Evolutionary conservation across 2,113 vertebrate species (phyloP), one percentile per base, ranked within the genome.

Genomic region (Probosciger aterrimus): DNA sequence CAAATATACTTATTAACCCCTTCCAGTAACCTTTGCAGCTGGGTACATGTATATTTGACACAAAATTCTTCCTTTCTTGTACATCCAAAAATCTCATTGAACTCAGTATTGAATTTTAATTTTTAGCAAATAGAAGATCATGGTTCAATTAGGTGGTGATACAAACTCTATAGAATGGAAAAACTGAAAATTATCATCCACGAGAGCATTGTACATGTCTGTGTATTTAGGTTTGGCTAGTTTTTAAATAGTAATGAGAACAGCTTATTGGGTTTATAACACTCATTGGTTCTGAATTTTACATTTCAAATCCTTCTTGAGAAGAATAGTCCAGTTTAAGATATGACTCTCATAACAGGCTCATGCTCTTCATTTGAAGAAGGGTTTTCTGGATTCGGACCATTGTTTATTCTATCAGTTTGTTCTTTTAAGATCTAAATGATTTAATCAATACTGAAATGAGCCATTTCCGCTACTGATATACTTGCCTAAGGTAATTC

Each of bases 1-100:
- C 74, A 85, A 94, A 64, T 93, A 73, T 41, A 75, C 43, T 90
- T 96, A 77, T 67, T 96, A 95, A 93, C 70, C 88, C 74, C 88
- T 82, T 71, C 55, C 83, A 80, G 57, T 92, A 92, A 84, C 50
- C 93, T 92, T 95, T 91, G 78, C 90, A 94, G 70, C 82, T 92
- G 85, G 46, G 63, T 95, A 68, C 52, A 47, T 8, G 12, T 86
- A 25, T 89, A 91, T 90, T 88, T 0, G 0, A 22, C 64, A 82
- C 27, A 86, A 91, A 95, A 86, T 88, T 67, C 28, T 93, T 84
- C 24, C 44, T 92, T 89, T 69, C 44, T 86, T 86, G 5, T 88
- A 53, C 64, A 69, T 81, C 78, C 77, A 70, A 90, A 95, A 90
- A 39, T 91, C 59, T 70, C 49, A 10, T 53, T 94, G 60, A 94